A percentile compares a stretch with the other conserved stretches of the same genome.
These are phyloP conservation scores for Hycleus phaleratus DNA, from an alignment of 1,140 invertebrate genomes.

Conservation along the genomic window DNA sequence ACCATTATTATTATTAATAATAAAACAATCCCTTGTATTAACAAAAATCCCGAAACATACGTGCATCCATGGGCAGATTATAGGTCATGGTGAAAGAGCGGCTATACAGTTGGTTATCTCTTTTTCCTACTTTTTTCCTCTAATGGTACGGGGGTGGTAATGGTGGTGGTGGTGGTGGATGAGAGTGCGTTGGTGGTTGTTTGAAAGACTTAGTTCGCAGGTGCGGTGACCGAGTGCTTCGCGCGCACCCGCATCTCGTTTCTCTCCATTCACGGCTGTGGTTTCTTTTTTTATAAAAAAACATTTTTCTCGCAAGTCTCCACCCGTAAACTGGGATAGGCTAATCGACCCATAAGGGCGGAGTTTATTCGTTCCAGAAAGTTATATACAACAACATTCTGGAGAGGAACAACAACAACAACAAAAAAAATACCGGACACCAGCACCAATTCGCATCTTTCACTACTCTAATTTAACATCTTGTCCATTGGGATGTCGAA, in stretches of 20 bases:
- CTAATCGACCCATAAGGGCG: slow-evolving; percentile 37
- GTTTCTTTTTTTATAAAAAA: slow-evolving; percentile 39
- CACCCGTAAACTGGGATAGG: slow-evolving; percentile 39
- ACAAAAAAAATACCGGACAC: no score
- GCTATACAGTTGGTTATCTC: no score
- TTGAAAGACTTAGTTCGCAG: slow-evolving; percentile 34
- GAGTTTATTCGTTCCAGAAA: slow-evolving; percentile 17
- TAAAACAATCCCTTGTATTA: no score
- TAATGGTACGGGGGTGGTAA: slow-evolving; percentile 21
- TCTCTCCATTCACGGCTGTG: slow-evolving; percentile 36
- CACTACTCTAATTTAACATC: no score
- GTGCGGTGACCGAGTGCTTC: slow-evolving; percentile 45
- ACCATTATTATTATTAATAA: no score
- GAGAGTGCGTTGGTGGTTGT: slow-evolving; percentile 36
- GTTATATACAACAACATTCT: no score
- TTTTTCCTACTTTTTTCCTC: background rate
- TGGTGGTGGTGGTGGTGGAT: slow-evolving; percentile 38
- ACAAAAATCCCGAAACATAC: no score
- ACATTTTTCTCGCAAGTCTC: slow-evolving; percentile 42
- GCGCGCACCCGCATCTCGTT: slow-evolving; percentile 44
- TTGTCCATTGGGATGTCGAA: no score
- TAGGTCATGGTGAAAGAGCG: no score
- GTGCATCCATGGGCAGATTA: no score
- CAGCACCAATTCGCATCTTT: no score
- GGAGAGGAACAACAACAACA: no score